Percentiles rank a stretch among this genome's conserved stretches.
Conservation (phyloP, 2,797 vertebrate species). For the Gambelia wislizenii region DNA sequence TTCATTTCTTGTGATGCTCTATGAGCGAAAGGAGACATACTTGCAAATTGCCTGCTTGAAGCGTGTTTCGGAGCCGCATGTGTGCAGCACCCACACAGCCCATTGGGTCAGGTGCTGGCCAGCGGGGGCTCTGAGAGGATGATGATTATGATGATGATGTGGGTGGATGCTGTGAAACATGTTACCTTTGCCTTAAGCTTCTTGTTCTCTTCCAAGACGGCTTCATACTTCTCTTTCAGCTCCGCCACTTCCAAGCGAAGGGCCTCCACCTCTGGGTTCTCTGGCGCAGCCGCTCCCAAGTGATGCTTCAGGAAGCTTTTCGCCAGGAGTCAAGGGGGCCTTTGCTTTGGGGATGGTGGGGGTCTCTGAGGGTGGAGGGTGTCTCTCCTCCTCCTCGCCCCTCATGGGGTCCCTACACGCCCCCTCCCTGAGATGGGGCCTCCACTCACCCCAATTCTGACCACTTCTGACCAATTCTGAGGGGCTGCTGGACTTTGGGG, state of each 20-base stretch:
- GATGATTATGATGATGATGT: too few relatives aligned
- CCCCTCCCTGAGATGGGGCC: too few relatives aligned
- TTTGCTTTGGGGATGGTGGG: too few relatives aligned
- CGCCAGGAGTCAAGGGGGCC: slow-evolving; percentile 73
- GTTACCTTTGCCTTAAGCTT: slow-evolving; percentile 90
- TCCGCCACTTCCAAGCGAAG: slow-evolving; percentile 89
- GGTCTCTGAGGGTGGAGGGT: too few relatives aligned
- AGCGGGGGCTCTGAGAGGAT: too few relatives aligned
- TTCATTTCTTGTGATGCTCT: not conserved
- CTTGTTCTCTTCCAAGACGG: slow-evolving; percentile 91
- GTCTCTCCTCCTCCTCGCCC: too few relatives aligned
- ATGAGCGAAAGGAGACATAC: not conserved
- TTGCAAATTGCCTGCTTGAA: not conserved
- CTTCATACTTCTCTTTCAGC: slow-evolving; percentile 90
- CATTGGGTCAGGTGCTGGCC: not conserved
- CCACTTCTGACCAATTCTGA: too few relatives aligned
- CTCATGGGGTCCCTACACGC: not conserved
- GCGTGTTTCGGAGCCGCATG: not conserved
- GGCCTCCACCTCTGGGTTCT: slow-evolving; percentile 85
- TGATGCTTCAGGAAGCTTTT: slow-evolving; percentile 93
- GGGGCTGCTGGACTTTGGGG: too few relatives aligned
- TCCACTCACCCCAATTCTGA: too few relatives aligned
- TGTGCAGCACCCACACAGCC: too few relatives aligned
- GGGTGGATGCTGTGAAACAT: not conserved
- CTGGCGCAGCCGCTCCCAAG: slow-evolving; percentile 84